Evolutionary conservation across 2,113 vertebrate species (phyloP), one percentile per base, ranked within the genome.

Genomic region (Setophaga kirtlandii): DNA sequence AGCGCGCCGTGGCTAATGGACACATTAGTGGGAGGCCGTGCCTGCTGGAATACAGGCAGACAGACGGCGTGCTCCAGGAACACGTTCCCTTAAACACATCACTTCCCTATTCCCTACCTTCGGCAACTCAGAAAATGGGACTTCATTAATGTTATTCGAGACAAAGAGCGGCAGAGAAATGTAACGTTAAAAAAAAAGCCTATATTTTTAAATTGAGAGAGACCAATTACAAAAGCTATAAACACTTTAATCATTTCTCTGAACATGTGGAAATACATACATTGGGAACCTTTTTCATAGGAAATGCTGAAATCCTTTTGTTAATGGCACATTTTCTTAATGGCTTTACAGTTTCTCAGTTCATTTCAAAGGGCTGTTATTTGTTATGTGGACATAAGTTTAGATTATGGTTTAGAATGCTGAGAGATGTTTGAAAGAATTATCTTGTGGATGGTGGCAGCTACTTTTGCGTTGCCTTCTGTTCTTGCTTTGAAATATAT

Each of bases 301-400:
- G 90, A 97, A 97, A 94, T 71, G 89, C 90, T 68, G 86, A 67
- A 93, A 94, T 88, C 90, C 83, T 93, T 83, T 94, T 87, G 95
- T 97, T 96, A 96, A 97, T 96, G 94, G 94, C 95, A 90, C 95
- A 94, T 97, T 97, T 96, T 96, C 97, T 96, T 98, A 97, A 97
- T 96, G 97, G 95, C 95, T 94, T 95, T 95, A 94, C 96, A 97
- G 95, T 97, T 95, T 95, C 96, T 92, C 86, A 93, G 93, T 94
- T 97, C 95, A 79, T 96, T 97, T 96, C 93, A 78, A 93, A 93
- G 91, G 87, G 64, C 93, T 89, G 96, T 92, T 97, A 89, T 97
- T 96, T 96, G 93, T 93, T 97, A 97, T 78, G 93, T 94, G 87
- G 93, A 97, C 93, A 71, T 91, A 97, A 96, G 96, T 96, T 98